These are phyloP conservation scores for Cyprinodon brontotheroides DNA, from an alignment of 2,113 vertebrate species.

Conservation along the genomic window DNA sequence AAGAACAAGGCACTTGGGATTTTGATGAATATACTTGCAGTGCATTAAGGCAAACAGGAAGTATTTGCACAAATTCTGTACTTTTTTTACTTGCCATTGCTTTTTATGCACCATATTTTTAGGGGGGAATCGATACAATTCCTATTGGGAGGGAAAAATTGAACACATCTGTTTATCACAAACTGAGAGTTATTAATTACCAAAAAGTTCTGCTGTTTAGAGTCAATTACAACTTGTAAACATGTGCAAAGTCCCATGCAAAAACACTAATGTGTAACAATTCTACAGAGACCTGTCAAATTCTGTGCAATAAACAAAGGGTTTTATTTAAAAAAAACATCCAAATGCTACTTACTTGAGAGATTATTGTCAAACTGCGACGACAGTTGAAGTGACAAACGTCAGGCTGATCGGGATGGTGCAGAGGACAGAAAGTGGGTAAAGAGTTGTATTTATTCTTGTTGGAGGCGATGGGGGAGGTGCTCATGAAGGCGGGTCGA, in stretches of 20 bases:
- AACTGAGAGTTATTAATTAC: not conserved
- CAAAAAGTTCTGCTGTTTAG: not conserved
- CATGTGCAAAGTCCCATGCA: not conserved
- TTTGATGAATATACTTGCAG: not conserved
- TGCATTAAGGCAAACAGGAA: not conserved
- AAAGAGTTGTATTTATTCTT: constrained; percentile 63
- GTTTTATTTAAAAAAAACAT: not conserved
- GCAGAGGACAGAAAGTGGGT: constrained; percentile 23
- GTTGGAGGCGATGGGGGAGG: constrained; percentile 26
- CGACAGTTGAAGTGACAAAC: constrained; percentile 2
- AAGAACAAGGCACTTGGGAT: not conserved
- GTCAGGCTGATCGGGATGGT: not conserved
- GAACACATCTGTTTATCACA: fast-evolving
- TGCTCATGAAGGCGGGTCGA: constrained; percentile 16
- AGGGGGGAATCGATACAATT: not conserved
- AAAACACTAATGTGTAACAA: not conserved
- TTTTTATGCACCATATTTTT: not conserved
- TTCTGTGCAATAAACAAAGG: not conserved
- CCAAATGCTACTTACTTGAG: constrained; percentile 52
- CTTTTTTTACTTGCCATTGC: not conserved
- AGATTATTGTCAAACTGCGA: constrained; percentile 18
- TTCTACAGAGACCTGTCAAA: not conserved
- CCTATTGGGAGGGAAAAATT: not conserved
- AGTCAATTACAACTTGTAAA: not conserved
- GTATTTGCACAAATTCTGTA: constrained; percentile 4